Evolutionary conservation across 2,888 invertebrate genomes (phyloP).

Genomic region (Apodemia duryi): DNA sequence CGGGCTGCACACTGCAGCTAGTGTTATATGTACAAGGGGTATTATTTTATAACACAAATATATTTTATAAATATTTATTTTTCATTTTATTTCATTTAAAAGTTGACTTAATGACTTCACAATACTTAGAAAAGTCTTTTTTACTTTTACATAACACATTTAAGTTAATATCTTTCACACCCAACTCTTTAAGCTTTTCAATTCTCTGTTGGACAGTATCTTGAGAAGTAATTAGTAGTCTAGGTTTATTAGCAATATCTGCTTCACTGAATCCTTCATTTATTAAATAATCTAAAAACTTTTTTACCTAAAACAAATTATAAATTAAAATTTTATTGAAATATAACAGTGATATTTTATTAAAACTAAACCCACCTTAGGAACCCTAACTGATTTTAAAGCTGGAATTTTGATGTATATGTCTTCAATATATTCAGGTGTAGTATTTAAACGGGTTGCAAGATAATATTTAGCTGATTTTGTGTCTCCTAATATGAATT

Average conservation of each 20-base stretch:
- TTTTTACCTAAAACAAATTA: conserved; percentile 68
- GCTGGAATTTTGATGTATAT: conserved; percentile 75
- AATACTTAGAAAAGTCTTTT: conserved; percentile 74
- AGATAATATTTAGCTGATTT: conserved; percentile 74
- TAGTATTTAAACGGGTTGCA: conserved; percentile 71
- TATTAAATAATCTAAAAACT: conserved; percentile 78
- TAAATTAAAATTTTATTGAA: neutral
- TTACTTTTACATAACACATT: conserved; percentile 77
- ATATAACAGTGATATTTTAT: neutral
- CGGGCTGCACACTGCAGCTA: too few species aligned
- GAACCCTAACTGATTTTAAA: conserved; percentile 72
- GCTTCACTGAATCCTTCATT: conserved; percentile 71
- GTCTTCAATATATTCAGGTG: conserved; percentile 59
- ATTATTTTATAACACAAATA: too few species aligned
- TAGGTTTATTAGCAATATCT: conserved; percentile 75
- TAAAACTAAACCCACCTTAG: conserved; percentile 60
- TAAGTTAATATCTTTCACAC: conserved; percentile 67
- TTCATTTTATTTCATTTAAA: neutral
- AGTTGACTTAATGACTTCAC: conserved; percentile 41
- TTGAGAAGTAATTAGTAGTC: conserved; percentile 76
- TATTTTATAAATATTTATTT: conserved; percentile 1
- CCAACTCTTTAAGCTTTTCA: conserved; percentile 64
- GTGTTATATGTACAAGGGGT: too few species aligned
- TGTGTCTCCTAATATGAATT: conserved; percentile 70
- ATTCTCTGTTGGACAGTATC: conserved; percentile 76